These are phyloP conservation scores for Chromis chromis DNA, from an alignment of 2,797 vertebrate species.

Conservation along the genomic window DNA sequence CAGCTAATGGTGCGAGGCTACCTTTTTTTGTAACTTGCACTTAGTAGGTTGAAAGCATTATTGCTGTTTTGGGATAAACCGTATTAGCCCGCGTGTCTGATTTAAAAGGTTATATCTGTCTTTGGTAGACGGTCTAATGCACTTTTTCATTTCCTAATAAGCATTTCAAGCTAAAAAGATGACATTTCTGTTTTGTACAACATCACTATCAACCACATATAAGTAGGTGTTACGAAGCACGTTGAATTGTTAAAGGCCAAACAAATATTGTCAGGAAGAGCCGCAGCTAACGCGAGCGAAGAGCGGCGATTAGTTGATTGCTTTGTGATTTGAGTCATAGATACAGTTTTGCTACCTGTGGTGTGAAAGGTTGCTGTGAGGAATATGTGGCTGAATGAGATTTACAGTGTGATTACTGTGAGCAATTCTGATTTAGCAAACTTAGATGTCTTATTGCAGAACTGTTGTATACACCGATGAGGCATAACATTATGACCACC, in stretches of 20 bases:
- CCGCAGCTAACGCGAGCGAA: conserved; percentile 7
- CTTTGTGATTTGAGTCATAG: conserved; percentile 47
- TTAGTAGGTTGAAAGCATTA: conserved; percentile 36
- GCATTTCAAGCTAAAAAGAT: conserved; percentile 19
- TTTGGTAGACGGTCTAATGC: conserved; percentile 17
- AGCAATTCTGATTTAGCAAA: conserved; percentile 36
- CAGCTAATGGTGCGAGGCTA: conserved; percentile 21
- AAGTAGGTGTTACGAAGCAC: conserved; percentile 20
- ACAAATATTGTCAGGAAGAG: conserved; percentile 36
- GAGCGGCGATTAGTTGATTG: conserved; percentile 56
- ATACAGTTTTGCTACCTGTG: conserved; percentile 49
- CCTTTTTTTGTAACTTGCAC: conserved; percentile 12
- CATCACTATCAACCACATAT: conserved; percentile 14
- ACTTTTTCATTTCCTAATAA: conserved; percentile 5
- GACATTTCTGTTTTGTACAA: conserved; percentile 16
- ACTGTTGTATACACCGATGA: not conserved
- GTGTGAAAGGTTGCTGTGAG: conserved; percentile 37
- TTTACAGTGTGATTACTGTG: conserved; percentile 46
- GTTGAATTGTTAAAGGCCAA: conserved; percentile 44
- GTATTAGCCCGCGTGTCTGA: conserved; percentile 2
- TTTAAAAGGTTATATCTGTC: conserved; percentile 38
- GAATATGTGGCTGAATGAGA: conserved; percentile 42
- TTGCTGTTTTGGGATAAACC: conserved; percentile 25
- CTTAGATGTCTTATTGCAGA: conserved; percentile 11
- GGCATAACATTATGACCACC: too few species aligned